Base-by-base conservation (phyloP, 2,888 invertebrate genomes). In the Polydrusus cervinus region DNA sequence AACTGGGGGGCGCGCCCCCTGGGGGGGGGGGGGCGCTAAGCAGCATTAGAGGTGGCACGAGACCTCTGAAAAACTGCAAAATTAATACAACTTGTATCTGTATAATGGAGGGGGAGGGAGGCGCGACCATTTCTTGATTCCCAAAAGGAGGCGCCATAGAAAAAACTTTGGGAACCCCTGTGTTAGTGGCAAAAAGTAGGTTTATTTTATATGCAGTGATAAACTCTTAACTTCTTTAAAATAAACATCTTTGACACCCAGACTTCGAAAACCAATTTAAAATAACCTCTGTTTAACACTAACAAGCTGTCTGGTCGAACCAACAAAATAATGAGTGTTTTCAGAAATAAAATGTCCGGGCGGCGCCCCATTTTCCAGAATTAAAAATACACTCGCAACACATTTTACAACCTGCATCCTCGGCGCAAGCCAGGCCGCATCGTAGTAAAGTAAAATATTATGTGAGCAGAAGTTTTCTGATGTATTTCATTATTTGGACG, bases 371-470 rank as follows among this genome's bases (percentile, higher is more conserved):
- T 51, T 51, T 51, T 51, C 9, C 51, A 25, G 11, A 25, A 25
- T 25, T 51, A 51, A 51, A 51, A 51, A 51, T 51, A 51, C 9
- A 51, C 51, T 13, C 13, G 11, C 51, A 51, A 51, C 51, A 51
- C 25, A 51, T 25, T 51, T 51, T 51, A 51, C 51, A 51, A 51
- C 51, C 3, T 11, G 51, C 25, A 25, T 51, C 25, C 51, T 13
- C 25, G 10, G 25, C 25, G 25, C 25, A 25, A 25, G 25, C 25
- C 3, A 25, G 25, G 25, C 25, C 0, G 51, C 51, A 9, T 18
- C 51, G 10, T 20, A 20, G 13, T 13, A 25, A 25, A 51, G 11
- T 25, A 51, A 51, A 25, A 25, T 51, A 5, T 25, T 51, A 51
- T 20, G n/a, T n/a, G 20, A 51, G 51, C 51, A 51, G 11, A n/a